These are phyloP conservation scores for Pagetopsis macropterus DNA, from an alignment of 2,797 vertebrate species.

Conservation along the genomic window DNA sequence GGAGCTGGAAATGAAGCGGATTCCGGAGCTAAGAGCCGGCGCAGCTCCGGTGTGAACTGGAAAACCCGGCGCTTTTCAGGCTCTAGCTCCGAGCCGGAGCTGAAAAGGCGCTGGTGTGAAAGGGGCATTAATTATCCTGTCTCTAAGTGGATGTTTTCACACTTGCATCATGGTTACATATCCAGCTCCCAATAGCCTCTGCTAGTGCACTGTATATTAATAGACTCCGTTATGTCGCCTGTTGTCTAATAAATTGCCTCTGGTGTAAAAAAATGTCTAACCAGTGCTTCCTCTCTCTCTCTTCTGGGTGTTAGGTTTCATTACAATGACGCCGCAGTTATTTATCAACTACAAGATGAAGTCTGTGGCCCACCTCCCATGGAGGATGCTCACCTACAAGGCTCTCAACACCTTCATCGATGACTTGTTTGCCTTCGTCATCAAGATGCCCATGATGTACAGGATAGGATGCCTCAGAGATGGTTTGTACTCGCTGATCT, in stretches of 20 bases:
- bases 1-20: too few species aligned
- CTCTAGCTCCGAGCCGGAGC: too few species aligned
- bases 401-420: conserved; percentile 98
- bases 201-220: conserved; percentile 47
- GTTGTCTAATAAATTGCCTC: conserved; percentile 11
- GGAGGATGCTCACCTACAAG: conserved; percentile 99
- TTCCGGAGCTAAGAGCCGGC: too few species aligned
- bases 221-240: conserved; percentile 25
- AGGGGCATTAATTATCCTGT: conserved; percentile 10
- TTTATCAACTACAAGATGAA: conserved; percentile 99
- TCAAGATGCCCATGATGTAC: conserved; percentile 99
- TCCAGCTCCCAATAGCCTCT: conserved; percentile 40
- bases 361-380: conserved; percentile 96
- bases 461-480: conserved; percentile 97
- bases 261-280: conserved; percentile 29
- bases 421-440: conserved; percentile 98
- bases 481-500: conserved; percentile 77
- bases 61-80: too few species aligned
- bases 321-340: conserved; percentile 97
- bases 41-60: too few species aligned
- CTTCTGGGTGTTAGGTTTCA: conserved; percentile 86
- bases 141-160: conserved; percentile 47
- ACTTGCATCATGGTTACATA: conserved; percentile 62
- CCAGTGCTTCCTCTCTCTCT: background rate
- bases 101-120: too few species aligned